Base-by-base conservation (phyloP, 2,888 invertebrate genomes). In the Lacanobia oleracea region DNA sequence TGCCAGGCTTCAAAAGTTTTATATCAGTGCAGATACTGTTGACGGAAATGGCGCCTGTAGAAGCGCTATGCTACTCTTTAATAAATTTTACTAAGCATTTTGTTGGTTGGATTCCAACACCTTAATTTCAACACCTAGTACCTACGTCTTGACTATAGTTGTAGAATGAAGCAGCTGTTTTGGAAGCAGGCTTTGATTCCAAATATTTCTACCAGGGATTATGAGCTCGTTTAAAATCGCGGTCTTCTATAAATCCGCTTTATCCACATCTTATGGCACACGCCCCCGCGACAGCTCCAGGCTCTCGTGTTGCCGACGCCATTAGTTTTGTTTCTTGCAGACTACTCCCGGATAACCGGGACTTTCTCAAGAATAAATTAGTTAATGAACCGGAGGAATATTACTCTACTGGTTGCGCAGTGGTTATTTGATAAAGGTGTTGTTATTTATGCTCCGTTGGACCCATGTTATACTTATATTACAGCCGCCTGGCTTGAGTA, bases 261-360 rank as follows among this genome's bases (percentile, higher is more conserved):
- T 60, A 85, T 86, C 88, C 75, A 53, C 53, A 72, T 79, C 86
- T 67, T 78, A 69, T 83, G 69, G 70, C 83, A 81, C 86, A 75
- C 60, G 68, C 84, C 86, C 62, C 64, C 69, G 67, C 81, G 78
- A 65, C 76, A 77, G 78, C 84, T 79, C 70, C 83, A 81, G 82
- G 91, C 89, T 92, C 93, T 95, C 95, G 91, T 92, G 95, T 95
- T 94, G 90, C 94, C 90, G 85, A 89, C 91, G 91, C 93, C 94
- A 95, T 95, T 95, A 95, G 95, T 94, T 95, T 93, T 91, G 93
- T 95, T 94, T 94, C 95, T 94, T 93, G 93, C 90, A 90, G 92
- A 91, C 91, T 91, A 88, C 87, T 89, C 88, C 87, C 89, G 90
- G 91, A 89, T 91, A 91, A 89, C 91, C 89, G 89, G 91, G 90